Evolutionary conservation across 2,888 invertebrate species (phyloP).

Genomic region (Phalera bucephala): DNA sequence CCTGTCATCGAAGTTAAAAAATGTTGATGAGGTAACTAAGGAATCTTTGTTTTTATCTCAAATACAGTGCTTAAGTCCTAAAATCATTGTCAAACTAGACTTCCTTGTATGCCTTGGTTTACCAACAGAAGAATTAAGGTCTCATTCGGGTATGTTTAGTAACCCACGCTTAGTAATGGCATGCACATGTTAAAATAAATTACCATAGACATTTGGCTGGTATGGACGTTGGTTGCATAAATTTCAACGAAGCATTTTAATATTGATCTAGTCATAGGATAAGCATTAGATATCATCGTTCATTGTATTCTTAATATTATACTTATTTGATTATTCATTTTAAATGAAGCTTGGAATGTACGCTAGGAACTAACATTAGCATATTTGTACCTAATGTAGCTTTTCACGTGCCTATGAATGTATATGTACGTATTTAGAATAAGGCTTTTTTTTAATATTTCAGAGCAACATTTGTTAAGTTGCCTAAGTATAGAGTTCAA

Average conservation of each 20-base stretch:
- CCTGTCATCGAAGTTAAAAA: no score
- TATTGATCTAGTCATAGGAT: slow-evolving; percentile 33
- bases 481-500: no score
- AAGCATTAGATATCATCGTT: slow-evolving; percentile 18
- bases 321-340: slow-evolving; percentile 6
- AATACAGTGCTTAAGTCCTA: neutral
- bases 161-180: neutral
- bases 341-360: slow-evolving; percentile 12
- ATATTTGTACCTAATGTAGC: neutral
- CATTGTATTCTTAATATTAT: slow-evolving; percentile 8
- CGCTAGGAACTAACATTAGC: slow-evolving; percentile 4
- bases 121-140: neutral
- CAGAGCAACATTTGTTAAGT: no score
- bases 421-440: no score
- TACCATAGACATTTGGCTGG: no score
- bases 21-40: no score
- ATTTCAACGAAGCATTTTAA: slow-evolving; percentile 14
- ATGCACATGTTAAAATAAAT: no score
- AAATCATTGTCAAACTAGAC: neutral
- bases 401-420: neutral
- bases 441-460: no score
- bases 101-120: neutral
- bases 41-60: no score
- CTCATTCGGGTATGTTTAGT: neutral
- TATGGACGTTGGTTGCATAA: neutral